Percentiles rank a stretch among this genome's conserved stretches.
phyloP scores from a whole-genome alignment of 2,888 invertebrate genomes.

The Lasioglossum morio region DNA sequence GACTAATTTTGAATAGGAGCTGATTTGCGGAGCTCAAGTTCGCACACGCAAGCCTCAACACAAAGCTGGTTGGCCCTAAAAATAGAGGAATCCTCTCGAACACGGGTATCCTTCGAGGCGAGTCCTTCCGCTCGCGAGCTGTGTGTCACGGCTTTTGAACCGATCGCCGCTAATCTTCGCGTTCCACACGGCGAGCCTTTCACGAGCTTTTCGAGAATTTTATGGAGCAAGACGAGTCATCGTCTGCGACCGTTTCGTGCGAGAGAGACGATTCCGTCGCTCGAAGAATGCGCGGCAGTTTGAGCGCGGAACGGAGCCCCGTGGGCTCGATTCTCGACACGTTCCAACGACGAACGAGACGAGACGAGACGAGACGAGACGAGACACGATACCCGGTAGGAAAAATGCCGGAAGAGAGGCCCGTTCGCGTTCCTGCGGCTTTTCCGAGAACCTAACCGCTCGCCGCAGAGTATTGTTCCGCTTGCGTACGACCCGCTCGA shows the following conservation, averaged over 20 bases:
- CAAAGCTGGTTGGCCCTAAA: constrained; percentile 27
- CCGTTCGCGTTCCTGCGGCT: constrained; percentile 52
- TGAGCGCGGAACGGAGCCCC: constrained; percentile 5
- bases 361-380: constrained; percentile 19
- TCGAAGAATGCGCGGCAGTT: constrained; percentile 43
- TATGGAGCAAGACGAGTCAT: constrained; percentile 46
- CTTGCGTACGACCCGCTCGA: constrained; percentile 22
- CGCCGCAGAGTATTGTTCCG: constrained; percentile 48
- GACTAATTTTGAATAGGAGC: constrained; percentile 81
- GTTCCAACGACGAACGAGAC: constrained; percentile 29
- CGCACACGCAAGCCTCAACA: constrained; percentile 1
- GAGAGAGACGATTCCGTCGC: constrained; percentile 28
- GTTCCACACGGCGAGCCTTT: constrained; percentile 31
- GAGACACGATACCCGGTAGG: constrained; percentile 25
- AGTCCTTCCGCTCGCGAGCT: constrained; percentile 55
- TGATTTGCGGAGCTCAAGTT: constrained; percentile 72
- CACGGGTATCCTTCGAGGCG: constrained; percentile 31
- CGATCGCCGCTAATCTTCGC: constrained; percentile 48
- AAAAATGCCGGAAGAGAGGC: constrained; percentile 49
- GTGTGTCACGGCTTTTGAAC: constrained; percentile 59
- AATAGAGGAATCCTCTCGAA: constrained; percentile 35
- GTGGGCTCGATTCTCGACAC: constrained; percentile 46
- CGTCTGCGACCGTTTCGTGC: constrained; percentile 22
- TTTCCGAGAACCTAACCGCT: constrained; percentile 51
- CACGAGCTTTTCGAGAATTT: constrained; percentile 56